phyloP scores from a whole-genome alignment of 2,797 vertebrate genomes.

The Rhincodon typus region DNA sequence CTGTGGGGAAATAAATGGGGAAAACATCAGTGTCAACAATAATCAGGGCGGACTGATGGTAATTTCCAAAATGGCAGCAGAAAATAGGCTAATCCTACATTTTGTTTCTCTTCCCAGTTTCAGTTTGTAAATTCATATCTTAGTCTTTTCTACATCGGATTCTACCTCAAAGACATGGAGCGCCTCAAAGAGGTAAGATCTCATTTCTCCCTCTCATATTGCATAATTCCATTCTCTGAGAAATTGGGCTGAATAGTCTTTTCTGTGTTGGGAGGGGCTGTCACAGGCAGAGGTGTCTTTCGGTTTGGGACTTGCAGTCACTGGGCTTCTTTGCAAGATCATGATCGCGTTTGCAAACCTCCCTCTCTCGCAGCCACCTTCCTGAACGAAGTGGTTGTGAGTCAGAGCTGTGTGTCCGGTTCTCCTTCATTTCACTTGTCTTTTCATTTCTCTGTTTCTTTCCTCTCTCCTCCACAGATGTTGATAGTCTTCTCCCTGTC shows the following conservation, averaged over 20 bases:
- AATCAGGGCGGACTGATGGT: neutral
- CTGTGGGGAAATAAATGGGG: too few species aligned
- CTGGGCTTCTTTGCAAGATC: neutral
- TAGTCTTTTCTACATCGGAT: constrained; percentile 99
- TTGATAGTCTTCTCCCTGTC: constrained; percentile 75
- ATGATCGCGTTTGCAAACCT: neutral
- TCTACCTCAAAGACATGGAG: constrained; percentile 99
- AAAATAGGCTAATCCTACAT: neutral
- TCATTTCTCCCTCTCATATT: constrained; percentile 40
- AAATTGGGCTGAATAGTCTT: neutral
- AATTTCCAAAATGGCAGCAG: neutral
- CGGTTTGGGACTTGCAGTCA: neutral
- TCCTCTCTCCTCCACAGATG: constrained; percentile 62
- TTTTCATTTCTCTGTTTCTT: constrained; percentile 43
- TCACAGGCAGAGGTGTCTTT: neutral
- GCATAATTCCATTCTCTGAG: neutral
- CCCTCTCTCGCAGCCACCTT: neutral
- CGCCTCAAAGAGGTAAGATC: constrained; percentile 87
- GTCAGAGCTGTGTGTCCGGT: neutral
- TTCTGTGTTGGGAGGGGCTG: neutral
- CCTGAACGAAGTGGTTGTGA: neutral
- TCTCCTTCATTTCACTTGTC: constrained; percentile 39
- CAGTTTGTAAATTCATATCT: constrained; percentile 99
- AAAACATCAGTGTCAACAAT: neutral
- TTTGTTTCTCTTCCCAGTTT: constrained; percentile 63